Percentiles rank a stretch among this genome's conserved stretches.
Conservation (phyloP, 1,140 invertebrate genomes). For the Yoshiicerus persimilis region DNA sequence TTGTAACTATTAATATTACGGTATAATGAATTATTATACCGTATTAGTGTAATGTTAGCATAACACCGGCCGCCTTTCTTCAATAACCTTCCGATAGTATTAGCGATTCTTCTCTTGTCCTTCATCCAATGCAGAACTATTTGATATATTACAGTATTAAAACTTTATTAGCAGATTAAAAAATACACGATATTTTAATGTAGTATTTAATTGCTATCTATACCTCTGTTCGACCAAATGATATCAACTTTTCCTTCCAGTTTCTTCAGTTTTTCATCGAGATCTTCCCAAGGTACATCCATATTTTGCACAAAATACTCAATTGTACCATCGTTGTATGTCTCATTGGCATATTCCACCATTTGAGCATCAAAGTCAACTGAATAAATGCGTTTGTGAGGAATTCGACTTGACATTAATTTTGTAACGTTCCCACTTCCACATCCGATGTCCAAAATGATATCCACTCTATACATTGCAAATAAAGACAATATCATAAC, state of each 20-base stretch:
- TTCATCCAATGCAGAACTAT: not conserved
- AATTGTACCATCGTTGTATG: not conserved
- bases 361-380: not conserved
- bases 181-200: no score
- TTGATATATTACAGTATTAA: not conserved
- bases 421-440: not conserved
- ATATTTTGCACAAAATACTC: conserved; percentile 6
- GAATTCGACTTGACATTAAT: not conserved
- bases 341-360: not conserved
- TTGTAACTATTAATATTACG: no score
- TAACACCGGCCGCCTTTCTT: conserved; percentile 3
- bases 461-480: not conserved
- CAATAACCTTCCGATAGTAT: not conserved
- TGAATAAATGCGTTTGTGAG: not conserved
- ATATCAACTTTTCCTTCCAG: conserved; percentile 24
- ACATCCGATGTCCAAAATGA: not conserved
- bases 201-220: no score
- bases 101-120: not conserved
- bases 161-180: no score
- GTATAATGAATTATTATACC: no score
- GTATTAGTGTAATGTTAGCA: not conserved
- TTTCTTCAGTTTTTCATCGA: not conserved
- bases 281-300: conserved; percentile 10
- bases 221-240: not conserved
- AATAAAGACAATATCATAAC: no score